phyloP scores from a whole-genome alignment of 2,797 vertebrate genomes.

The Lycodopsis pacificus region DNA sequence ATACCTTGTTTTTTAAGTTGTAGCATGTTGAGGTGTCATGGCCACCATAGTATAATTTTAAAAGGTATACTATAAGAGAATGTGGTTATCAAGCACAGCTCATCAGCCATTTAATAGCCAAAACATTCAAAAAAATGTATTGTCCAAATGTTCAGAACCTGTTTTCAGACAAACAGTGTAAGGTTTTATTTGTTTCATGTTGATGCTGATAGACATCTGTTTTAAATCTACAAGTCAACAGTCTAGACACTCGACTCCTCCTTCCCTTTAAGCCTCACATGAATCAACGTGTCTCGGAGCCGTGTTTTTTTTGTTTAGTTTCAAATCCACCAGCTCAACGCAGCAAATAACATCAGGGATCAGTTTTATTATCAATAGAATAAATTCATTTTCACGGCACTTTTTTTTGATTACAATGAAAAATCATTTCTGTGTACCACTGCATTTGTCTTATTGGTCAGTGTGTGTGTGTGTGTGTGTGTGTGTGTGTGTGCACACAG shows the following conservation, averaged over 20 bases:
- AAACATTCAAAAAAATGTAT: too few relatives aligned
- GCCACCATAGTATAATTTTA: background rate
- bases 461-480: too few relatives aligned
- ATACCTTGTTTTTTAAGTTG: background rate
- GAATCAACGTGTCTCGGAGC: background rate
- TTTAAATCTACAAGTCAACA: slow-evolving; percentile 4
- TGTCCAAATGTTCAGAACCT: too few relatives aligned
- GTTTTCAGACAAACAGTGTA: background rate
- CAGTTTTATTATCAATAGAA: slow-evolving; percentile 1
- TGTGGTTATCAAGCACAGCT: slow-evolving; percentile 5
- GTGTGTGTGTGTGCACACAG: background rate
- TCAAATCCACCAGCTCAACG: background rate
- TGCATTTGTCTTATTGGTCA: background rate
- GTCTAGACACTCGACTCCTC: slow-evolving; percentile 28
- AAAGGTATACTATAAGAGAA: background rate
- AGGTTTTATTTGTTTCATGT: slow-evolving; percentile 7
- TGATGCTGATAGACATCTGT: slow-evolving; percentile 16
- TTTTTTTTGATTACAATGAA: background rate
- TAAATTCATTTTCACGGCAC: background rate
- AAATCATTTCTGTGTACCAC: background rate
- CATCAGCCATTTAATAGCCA: background rate
- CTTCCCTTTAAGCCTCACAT: background rate
- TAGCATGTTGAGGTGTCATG: background rate
- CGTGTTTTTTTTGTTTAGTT: background rate
- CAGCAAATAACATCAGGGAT: background rate